Evolutionary conservation across 2,888 invertebrate genomes (phyloP).

Genomic region (Hypomecis atomaria): DNA sequence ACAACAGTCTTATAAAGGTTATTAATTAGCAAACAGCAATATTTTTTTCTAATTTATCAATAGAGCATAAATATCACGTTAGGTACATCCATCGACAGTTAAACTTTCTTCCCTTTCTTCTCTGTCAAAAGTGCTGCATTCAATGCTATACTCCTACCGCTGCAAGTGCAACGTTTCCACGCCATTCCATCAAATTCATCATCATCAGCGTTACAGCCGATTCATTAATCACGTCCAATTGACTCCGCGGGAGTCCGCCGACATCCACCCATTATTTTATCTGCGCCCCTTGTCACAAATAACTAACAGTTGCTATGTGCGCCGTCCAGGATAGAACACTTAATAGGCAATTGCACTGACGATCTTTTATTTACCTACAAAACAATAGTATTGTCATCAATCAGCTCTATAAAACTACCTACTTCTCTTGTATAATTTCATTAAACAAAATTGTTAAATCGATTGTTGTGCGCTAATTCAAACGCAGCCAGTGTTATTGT

Average conservation of each 20-base stretch:
- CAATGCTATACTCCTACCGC: background rate
- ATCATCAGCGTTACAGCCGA: conserved; percentile 48
- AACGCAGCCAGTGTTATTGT: no score
- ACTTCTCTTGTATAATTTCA: no score
- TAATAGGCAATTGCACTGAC: conserved; percentile 2
- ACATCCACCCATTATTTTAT: conserved; percentile 40
- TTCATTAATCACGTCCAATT: conserved; percentile 66
- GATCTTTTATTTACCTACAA: background rate
- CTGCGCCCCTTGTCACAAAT: conserved; percentile 24
- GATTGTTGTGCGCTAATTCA: no score
- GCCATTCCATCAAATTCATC: conserved; percentile 27
- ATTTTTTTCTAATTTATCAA: no score
- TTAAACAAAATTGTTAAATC: no score
- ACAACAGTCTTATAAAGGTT: no score
- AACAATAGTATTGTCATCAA: no score
- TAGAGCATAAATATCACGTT: no score
- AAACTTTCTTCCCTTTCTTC: background rate
- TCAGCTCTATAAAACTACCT: background rate
- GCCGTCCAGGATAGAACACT: background rate
- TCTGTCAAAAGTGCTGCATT: background rate
- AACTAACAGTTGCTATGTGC: conserved; percentile 28
- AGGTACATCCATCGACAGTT: background rate
- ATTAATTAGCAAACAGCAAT: no score
- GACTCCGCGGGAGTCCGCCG: conserved; percentile 49
- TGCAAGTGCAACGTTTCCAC: conserved; percentile 31